Evolutionary conservation across 2,797 vertebrate species (phyloP).

Genomic region (Anguilla megastoma): DNA sequence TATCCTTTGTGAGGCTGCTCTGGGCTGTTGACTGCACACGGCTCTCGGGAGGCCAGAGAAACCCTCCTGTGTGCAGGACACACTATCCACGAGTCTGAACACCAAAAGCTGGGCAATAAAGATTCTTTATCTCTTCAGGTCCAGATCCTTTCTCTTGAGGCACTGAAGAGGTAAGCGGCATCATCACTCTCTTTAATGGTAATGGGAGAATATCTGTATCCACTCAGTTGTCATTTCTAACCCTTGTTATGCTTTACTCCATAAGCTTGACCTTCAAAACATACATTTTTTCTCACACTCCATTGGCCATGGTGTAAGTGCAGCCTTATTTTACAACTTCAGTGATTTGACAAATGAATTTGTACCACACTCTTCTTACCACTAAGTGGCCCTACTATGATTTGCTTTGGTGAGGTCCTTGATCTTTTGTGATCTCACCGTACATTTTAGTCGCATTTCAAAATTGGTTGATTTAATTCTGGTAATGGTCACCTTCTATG

Average conservation of each 20-base stretch:
- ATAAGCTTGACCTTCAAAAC: slow-evolving; percentile 55
- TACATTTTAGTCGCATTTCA: background rate
- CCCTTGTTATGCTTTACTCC: slow-evolving; percentile 32
- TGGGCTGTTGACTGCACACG: slow-evolving; percentile 10
- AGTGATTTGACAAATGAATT: slow-evolving; percentile 48
- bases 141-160: background rate
- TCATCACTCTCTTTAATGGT: background rate
- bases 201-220: background rate
- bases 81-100: background rate
- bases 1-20: slow-evolving; percentile 14
- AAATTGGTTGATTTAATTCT: background rate
- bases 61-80: background rate
- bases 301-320: slow-evolving; percentile 49
- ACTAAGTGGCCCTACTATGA: slow-evolving; percentile 21
- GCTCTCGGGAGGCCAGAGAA: slow-evolving; percentile 7
- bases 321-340: slow-evolving; percentile 54
- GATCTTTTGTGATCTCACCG: no score
- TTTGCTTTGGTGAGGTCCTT: slow-evolving; percentile 10
- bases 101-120: background rate
- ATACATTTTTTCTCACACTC: slow-evolving; percentile 50
- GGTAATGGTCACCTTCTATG: background rate
- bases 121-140: background rate
- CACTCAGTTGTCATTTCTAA: background rate
- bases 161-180: background rate
- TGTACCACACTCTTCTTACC: background rate